Percentiles rank a stretch among this genome's conserved stretches.
These are phyloP conservation scores for Galerucella calmariensis DNA, from an alignment of 2,888 invertebrate species.

Conservation along the genomic window DNA sequence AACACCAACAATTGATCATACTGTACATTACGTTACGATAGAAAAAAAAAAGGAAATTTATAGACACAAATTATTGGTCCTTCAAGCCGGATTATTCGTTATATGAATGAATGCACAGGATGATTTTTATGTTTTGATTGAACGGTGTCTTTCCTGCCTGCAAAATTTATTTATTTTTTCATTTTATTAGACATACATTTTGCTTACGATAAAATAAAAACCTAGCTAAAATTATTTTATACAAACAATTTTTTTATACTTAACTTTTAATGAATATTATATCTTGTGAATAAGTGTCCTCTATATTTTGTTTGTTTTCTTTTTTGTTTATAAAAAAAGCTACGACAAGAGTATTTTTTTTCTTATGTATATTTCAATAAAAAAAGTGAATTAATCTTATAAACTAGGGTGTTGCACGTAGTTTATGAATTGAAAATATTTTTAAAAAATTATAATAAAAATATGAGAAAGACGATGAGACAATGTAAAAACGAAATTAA, in stretches of 20 bases:
- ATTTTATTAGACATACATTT: constrained; percentile 57
- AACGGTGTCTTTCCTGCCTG: constrained; percentile 38
- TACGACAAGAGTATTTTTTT: constrained; percentile 56
- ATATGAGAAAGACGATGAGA: constrained; percentile 48
- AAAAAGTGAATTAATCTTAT: constrained; percentile 57
- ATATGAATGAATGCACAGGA: constrained; percentile 11
- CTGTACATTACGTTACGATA: not conserved
- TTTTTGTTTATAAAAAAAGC: constrained; percentile 52
- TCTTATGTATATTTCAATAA: constrained; percentile 37
- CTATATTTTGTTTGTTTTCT: constrained; percentile 49
- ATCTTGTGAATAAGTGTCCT: constrained; percentile 58
- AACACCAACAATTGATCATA: not conserved
- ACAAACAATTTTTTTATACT: constrained; percentile 62
- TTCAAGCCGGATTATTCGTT: not conserved
- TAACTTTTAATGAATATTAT: constrained; percentile 64
- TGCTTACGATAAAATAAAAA: constrained; percentile 64
- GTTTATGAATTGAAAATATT: constrained; percentile 51
- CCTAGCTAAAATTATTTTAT: constrained; percentile 65
- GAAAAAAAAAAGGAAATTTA: not conserved
- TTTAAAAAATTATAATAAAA: constrained; percentile 50
- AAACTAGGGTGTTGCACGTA: constrained; percentile 64
- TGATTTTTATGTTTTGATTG: constrained; percentile 20
- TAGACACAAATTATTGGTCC: not conserved
- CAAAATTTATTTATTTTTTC: constrained; percentile 50
- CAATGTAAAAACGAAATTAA: constrained; percentile 43